phyloP scores from a whole-genome alignment of 2,113 vertebrate species.

The Microtus montanus region DNA sequence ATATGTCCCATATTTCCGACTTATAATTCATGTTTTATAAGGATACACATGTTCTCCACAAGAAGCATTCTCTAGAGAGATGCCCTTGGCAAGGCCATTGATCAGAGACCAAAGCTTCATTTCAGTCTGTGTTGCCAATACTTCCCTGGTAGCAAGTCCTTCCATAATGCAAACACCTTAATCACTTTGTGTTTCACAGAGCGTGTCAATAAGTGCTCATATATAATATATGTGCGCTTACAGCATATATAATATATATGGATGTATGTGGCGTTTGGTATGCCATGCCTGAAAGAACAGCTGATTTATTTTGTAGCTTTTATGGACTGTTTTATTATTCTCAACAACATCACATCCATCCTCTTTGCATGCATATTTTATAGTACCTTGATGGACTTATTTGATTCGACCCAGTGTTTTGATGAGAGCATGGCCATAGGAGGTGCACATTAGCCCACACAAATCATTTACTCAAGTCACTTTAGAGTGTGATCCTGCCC shows the following conservation, averaged over 20 bases:
- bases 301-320: slow-evolving; percentile 83
- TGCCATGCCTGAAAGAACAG: slow-evolving; percentile 78
- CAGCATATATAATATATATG: slow-evolving; percentile 71
- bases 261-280: slow-evolving; percentile 70
- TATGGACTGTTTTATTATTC: slow-evolving; percentile 84
- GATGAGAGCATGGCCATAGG: slow-evolving; percentile 72
- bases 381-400: slow-evolving; percentile 80
- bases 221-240: slow-evolving; percentile 79
- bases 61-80: slow-evolving; percentile 31
- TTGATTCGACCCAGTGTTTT: slow-evolving; percentile 82
- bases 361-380: slow-evolving; percentile 83
- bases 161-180: slow-evolving; percentile 57
- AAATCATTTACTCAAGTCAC: slow-evolving; percentile 80
- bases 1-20: not conserved
- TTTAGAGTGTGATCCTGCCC: slow-evolving; percentile 78
- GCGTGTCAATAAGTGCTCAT: slow-evolving; percentile 60
- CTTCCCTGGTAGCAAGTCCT: slow-evolving; percentile 52
- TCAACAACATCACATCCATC: slow-evolving; percentile 81
- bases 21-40: not conserved
- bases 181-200: slow-evolving; percentile 64
- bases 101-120: slow-evolving; percentile 64
- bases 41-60: not conserved
- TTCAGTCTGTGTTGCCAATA: slow-evolving; percentile 45
- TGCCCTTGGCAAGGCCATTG: slow-evolving; percentile 61
- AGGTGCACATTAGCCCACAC: slow-evolving; percentile 71